phyloP scores from a whole-genome alignment of 2,113 vertebrate species.

The Symphodus melops region DNA sequence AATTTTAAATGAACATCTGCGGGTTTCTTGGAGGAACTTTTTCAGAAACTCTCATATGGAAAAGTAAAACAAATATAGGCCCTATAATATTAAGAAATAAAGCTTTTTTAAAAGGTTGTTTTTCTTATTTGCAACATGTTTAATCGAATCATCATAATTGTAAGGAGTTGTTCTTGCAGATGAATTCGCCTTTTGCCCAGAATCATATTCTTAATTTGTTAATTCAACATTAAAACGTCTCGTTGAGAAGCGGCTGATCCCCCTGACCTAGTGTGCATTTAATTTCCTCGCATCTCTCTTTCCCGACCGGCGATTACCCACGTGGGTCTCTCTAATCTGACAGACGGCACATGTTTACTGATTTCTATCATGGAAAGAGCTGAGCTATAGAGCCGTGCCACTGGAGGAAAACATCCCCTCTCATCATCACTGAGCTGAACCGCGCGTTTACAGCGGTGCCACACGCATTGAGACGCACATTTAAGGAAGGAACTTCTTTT shows the following conservation, averaged over 20 bases:
- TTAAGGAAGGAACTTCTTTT: slow-evolving; percentile 1
- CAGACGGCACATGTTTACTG: slow-evolving; percentile 64
- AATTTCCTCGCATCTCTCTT: slow-evolving; percentile 66
- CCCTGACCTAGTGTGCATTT: slow-evolving; percentile 75
- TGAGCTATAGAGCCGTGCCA: slow-evolving; percentile 23
- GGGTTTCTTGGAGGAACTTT: neutral
- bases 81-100: too few species aligned
- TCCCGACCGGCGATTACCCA: slow-evolving; percentile 67
- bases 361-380: slow-evolving; percentile 60
- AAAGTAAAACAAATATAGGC: too few species aligned
- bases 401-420: slow-evolving; percentile 18
- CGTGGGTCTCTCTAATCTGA: slow-evolving; percentile 74
- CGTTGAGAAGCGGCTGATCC: slow-evolving; percentile 56
- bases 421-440: neutral
- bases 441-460: neutral
- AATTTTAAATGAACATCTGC: slow-evolving; percentile 1
- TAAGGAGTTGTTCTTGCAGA: neutral
- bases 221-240: slow-evolving; percentile 49
- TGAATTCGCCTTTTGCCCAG: neutral
- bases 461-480: neutral
- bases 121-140: neutral
- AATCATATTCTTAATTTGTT: slow-evolving; percentile 30
- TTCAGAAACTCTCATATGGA: too few species aligned
- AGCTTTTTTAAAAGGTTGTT: too few species aligned
- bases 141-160: neutral